A percentile compares a stretch with the other conserved stretches of the same genome.
Conservation (phyloP, 2,797 vertebrate genomes). For the Otolemur crassicaudatus region DNA sequence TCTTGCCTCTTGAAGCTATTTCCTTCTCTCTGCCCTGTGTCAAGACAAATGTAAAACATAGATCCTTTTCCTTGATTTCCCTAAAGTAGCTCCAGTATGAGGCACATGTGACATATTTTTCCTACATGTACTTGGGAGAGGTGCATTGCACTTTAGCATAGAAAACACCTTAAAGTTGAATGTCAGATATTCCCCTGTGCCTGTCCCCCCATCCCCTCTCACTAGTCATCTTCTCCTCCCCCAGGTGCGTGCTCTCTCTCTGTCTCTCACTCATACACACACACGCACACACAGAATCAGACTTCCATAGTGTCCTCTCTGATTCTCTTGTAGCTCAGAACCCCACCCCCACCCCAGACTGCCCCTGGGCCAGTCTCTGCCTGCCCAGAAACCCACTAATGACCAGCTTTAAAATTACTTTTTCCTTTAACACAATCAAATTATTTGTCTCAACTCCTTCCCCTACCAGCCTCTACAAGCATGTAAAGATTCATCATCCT, state of each 20-base stretch:
- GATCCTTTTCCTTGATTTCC: neutral
- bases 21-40: neutral
- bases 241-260: neutral
- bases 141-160: neutral
- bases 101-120: neutral
- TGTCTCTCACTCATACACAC: neutral
- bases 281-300: neutral
- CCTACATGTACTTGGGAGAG: neutral
- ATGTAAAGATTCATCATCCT: neutral
- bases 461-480: neutral
- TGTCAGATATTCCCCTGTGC: neutral
- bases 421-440: conserved; percentile 56
- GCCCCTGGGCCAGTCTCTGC: conserved; percentile 10
- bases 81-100: neutral
- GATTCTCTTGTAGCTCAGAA: neutral
- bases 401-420: conserved; percentile 55
- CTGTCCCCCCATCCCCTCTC: neutral
- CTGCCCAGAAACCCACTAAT: conserved; percentile 14
- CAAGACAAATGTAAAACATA: neutral
- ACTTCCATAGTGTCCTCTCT: neutral
- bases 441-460: conserved; percentile 10
- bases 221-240: neutral
- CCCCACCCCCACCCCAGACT: neutral
- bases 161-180: neutral
- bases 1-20: neutral